Evolutionary conservation across 2,888 invertebrate genomes (phyloP), one percentile per base, ranked within the genome.

Genomic region (Campoletis raptor): DNA sequence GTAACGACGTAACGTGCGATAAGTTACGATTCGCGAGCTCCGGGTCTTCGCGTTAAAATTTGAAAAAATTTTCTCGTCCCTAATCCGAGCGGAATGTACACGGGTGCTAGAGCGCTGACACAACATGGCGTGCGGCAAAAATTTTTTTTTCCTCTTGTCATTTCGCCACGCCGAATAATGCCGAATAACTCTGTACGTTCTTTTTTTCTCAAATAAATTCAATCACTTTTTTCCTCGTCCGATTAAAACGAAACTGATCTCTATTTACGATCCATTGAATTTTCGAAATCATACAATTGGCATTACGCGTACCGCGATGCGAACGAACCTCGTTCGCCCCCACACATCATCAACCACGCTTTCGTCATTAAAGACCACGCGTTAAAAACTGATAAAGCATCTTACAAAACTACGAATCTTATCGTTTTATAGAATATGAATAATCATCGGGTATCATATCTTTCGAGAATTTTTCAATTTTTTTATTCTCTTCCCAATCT

Each of bases 111-210:
- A 61, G 61, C 61, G 61, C 93, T 95, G 95, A 95, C 95, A 95
- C 95, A 95, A 95, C 95, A 95, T 95, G 95, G 95, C 95, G 95
- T 95, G 94, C 91, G 90, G 90, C 91, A 88, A 86, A 69, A 77
- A 66, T 88, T 87, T 92, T 92, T 93, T 57, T 57, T 42, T 24
- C 57, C 42, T 70, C 15, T 70, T 57, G 92, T 91, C 92, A 91
- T 92, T 92, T 91, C 90, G 90, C 85, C 73, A 78, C 78, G 77
- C 74, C 70, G 70, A 81, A 61, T 86, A 81, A 70, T 83, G 83
- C 78, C 37, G 37, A 37, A 54, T 37, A 36, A 36, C 8, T 24
- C 42, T 70, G 2, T 9, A 48, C 24, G 37, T 40, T 66, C 15
- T 61, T 15, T 30, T 9, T 1, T 21, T 54, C 30, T 12, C 30